Base-by-base conservation (phyloP, 2,797 vertebrate species). In the Epinephelus awoara region DNA sequence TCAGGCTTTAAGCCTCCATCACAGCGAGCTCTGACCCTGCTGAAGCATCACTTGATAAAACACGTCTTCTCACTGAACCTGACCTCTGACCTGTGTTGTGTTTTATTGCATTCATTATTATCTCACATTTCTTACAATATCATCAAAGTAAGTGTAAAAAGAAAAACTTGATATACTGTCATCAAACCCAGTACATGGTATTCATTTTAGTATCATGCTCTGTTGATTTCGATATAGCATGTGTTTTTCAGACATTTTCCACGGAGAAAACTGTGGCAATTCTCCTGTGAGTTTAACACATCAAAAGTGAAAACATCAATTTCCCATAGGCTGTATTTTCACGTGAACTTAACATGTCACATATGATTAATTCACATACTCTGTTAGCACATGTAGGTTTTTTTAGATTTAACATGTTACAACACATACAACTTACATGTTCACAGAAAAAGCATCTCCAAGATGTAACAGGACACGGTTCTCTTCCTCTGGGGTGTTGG, bases 1-100 rank as follows among this genome's bases (percentile, higher is more conserved):
- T 78, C 72, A 44, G 54, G 7, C 49, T 63, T 66, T 50, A 75
- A 80, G 71, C 61, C 73, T 67, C 27, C 50, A 67, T 77, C 69
- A 42, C 69, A 50, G 59, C 40, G 29, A 74, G 57, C 21, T 56
- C 50, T 11, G 5, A 68, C 79, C 56, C 59, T 12, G 63, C 25
- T 52, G 21, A 71, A 27, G 54, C 15, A 59, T 59, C 17, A 38
- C 72, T 76, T 34, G 34, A 8, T 6, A 34, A 8, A 34, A 34
- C 34, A 34, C 7, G 34, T 34, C 34, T 34, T 34, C 6, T 34
- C 6, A 34, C 7, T 34, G 34, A 34, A 65, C 55, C 56, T 17
- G 19, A 73, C 54, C 40, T 55, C 29, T 73, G 64, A 61, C 62
- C 49, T 78, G 34, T 34, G 34, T 34, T 2, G 34, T 34, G 34